Percentiles rank a stretch among this genome's conserved stretches.
Conservation (phyloP, 2,797 vertebrate species). For the Apodemus agrarius region DNA sequence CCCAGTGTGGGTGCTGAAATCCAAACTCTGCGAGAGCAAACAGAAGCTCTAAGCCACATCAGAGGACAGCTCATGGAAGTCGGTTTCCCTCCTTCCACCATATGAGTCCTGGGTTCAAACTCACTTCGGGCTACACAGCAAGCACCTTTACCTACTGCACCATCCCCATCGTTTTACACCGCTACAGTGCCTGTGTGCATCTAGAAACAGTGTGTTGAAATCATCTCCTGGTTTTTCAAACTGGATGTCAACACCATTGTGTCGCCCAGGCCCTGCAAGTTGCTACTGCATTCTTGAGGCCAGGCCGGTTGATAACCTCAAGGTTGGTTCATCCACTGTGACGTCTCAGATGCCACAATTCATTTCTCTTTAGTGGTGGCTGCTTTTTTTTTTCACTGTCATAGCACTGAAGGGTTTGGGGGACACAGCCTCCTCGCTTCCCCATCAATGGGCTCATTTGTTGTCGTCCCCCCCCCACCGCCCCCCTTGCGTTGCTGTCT, state of each 20-base stretch:
- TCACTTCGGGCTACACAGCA: neutral
- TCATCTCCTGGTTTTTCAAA: neutral
- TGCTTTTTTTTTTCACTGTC: neutral
- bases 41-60: neutral
- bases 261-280: neutral
- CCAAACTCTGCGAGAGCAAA: neutral
- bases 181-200: neutral
- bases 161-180: neutral
- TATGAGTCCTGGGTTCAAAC: neutral
- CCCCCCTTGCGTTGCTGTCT: fast-evolving
- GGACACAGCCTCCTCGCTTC: neutral
- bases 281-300: neutral
- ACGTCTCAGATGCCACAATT: neutral
- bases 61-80: neutral
- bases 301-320: neutral
- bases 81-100: neutral
- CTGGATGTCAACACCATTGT: neutral
- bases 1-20: neutral
- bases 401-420: neutral
- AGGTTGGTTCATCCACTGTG: neutral
- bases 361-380: neutral
- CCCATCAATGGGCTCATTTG: neutral
- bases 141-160: neutral
- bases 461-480: no score
- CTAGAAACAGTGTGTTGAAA: neutral